Percentiles rank a stretch among this genome's conserved stretches.
Conservation (phyloP, 2,113 vertebrate species). For the Thinocorus orbignyianus region DNA sequence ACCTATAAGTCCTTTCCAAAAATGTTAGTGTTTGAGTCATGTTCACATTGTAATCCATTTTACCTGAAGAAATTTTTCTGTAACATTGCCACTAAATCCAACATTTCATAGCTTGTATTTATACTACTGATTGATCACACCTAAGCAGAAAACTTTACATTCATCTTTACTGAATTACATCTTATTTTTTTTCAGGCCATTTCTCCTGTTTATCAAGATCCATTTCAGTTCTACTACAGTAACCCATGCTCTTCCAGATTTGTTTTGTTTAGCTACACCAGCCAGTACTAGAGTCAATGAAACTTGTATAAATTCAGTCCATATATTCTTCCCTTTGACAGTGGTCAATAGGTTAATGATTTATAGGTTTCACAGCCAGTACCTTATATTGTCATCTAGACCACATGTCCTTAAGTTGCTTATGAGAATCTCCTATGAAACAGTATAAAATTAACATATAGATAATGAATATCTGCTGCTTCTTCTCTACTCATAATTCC, state of each 20-base stretch:
- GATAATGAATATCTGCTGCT: not conserved
- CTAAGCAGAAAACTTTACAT: not conserved
- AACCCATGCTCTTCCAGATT: not conserved
- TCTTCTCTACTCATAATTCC: not conserved
- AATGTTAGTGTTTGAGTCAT: not conserved
- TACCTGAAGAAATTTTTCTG: not conserved
- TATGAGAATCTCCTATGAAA: not conserved
- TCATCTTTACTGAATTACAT: not conserved
- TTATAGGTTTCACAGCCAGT: not conserved
- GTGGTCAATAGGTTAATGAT: no score
- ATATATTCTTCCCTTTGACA: not conserved
- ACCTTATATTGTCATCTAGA: not conserved
- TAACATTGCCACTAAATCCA: not conserved
- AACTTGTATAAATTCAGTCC: not conserved
- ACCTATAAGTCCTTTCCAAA: not conserved
- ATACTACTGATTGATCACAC: not conserved
- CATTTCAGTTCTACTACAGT: not conserved
- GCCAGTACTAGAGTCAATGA: not conserved
- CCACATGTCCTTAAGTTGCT: not conserved
- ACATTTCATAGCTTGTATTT: not conserved
- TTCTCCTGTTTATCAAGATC: not conserved
- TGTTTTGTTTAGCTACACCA: not conserved
- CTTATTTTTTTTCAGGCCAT: not conserved
- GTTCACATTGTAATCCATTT: not conserved
- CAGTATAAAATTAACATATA: not conserved